A percentile compares a stretch with the other conserved stretches of the same genome.
These are phyloP conservation scores for Erebia palarica DNA, from an alignment of 2,888 invertebrate species.

Conservation along the genomic window DNA sequence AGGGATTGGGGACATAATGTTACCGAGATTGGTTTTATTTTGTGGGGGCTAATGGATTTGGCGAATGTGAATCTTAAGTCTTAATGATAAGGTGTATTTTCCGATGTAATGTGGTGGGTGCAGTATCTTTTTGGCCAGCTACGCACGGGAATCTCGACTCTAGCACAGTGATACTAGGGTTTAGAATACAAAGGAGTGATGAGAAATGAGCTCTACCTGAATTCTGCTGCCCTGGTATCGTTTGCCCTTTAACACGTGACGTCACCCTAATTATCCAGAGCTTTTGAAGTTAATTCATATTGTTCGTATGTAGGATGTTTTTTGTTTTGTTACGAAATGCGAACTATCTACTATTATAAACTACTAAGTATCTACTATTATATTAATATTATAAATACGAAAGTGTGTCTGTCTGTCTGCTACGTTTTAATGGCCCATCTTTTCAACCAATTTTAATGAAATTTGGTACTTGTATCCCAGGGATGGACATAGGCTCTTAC, in stretches of 20 bases:
- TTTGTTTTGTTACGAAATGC: not conserved
- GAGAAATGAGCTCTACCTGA: slow-evolving; percentile 42
- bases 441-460: too few species aligned
- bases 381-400: too few species aligned
- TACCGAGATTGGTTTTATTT: slow-evolving; percentile 19
- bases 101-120: slow-evolving; percentile 11
- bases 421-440: too few species aligned
- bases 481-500: too few species aligned
- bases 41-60: not conserved
- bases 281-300: too few species aligned
- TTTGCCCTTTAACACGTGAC: slow-evolving; percentile 74
- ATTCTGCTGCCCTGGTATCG: slow-evolving; percentile 60
- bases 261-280: slow-evolving; percentile 50
- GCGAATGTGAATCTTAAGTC: not conserved
- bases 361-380: too few species aligned
- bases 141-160: slow-evolving; percentile 25
- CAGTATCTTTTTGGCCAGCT: slow-evolving; percentile 19
- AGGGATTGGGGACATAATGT: slow-evolving; percentile 22
- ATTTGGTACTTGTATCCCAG: too few species aligned
- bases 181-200: not conserved
- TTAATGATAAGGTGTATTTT: not conserved
- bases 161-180: slow-evolving; percentile 13
- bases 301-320: not conserved
- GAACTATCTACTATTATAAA: too few species aligned
- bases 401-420: too few species aligned